phyloP scores from a whole-genome alignment of 2,888 invertebrate genomes.

The Atrina japonica region DNA sequence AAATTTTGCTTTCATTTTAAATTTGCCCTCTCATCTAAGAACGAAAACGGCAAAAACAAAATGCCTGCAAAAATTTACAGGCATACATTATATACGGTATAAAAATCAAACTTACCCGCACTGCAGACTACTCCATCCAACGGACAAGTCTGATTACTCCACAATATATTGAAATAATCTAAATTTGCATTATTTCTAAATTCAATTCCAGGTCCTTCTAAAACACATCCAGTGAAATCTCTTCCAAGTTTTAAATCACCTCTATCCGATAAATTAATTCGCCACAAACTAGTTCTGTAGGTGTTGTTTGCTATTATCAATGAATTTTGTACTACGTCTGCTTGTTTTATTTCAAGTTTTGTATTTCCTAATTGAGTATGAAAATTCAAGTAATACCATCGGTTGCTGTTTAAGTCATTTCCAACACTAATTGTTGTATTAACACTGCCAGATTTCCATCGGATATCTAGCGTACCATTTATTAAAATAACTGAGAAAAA shows the following conservation, averaged over 20 bases:
- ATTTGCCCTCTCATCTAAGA: too few relatives aligned
- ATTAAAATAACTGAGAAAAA: slow-evolving; percentile 48
- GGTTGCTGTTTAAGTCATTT: slow-evolving; percentile 52
- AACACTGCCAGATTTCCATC: slow-evolving; percentile 44
- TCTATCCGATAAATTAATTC: slow-evolving; percentile 49
- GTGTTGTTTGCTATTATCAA: slow-evolving; percentile 59
- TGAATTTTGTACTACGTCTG: slow-evolving; percentile 36
- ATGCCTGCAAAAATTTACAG: background rate
- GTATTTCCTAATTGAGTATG: slow-evolving; percentile 50
- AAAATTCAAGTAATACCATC: slow-evolving; percentile 54
- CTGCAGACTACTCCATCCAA: slow-evolving; percentile 41
- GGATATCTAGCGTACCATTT: slow-evolving; percentile 54
- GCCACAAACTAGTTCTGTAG: slow-evolving; percentile 49
- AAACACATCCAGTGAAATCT: slow-evolving; percentile 59
- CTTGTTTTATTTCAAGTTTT: slow-evolving; percentile 49
- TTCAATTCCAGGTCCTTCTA: slow-evolving; percentile 60
- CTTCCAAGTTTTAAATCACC: slow-evolving; percentile 52
- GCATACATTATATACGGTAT: background rate
- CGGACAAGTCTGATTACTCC: slow-evolving; percentile 54
- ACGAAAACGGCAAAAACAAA: too few relatives aligned
- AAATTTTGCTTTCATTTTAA: too few relatives aligned
- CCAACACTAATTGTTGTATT: slow-evolving; percentile 37
- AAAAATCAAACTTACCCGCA: slow-evolving; percentile 45
- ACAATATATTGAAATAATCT: slow-evolving; percentile 39
- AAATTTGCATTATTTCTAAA: slow-evolving; percentile 48